Base-by-base conservation (phyloP, 2,113 vertebrate genomes). In the Myodes glareolus region DNA sequence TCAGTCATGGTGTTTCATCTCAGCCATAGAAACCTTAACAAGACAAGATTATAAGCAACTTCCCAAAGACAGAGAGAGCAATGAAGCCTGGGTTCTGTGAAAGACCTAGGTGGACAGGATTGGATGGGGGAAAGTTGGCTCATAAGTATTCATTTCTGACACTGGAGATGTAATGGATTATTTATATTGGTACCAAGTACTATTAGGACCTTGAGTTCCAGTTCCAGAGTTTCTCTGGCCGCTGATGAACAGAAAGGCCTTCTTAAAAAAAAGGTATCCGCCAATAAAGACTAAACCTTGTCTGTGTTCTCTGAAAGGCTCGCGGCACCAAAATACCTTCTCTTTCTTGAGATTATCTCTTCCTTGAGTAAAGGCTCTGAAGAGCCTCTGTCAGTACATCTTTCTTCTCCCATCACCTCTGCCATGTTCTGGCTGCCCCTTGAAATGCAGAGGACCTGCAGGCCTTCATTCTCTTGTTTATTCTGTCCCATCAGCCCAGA, bases 1-100 rank as follows among this genome's bases (percentile, higher is more conserved):
- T 73, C 19, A n/a, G 72, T 39, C 72, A 11, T 42, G n/a, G 72
- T 39, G 72, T 23, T 39, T 39, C n/a, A 73, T 42, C n/a, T 42
- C n/a, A 73, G 11, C 78, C 25, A 4, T n/a, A 81, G 19, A 25
- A 58, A 81, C 77, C 50, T 2, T 36, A 58, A 58, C 58, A 58
- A 82, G 80, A 55, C 81, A 31, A 14, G 55, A 84, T 42, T 55
- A 42, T 12, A 61, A 86, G 61, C 42, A 68, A 58, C 52, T 55
- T 91, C 55, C 58, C 61, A 81, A 93, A 96, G 82, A 76, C 67
- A 75, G 7, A 81, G 29, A 27, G n/a, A 76, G 42, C 70, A 45
- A 31, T 45, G 42, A 45, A 92, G 14, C 39, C 50, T 70, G 31
- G 39, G 16, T 3, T 25, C 67, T n/a, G 1, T 27, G 29, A 14